A percentile compares a stretch with the other conserved stretches of the same genome.
Evolutionary conservation across 2,113 vertebrate species (phyloP).

Genomic region (Nymphicus hollandicus): DNA sequence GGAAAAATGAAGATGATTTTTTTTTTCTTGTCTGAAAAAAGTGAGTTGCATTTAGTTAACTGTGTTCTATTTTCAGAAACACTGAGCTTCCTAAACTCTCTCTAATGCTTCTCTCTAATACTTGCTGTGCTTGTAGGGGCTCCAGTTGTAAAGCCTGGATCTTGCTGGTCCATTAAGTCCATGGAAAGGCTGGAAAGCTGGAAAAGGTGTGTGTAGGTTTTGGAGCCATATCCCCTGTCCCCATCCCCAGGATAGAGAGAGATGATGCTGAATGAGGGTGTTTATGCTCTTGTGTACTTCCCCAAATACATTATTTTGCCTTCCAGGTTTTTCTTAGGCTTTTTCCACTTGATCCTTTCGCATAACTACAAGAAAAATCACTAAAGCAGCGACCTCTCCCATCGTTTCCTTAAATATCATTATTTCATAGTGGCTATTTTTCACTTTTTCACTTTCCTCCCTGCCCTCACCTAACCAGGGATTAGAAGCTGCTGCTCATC

Average conservation of each 20-base stretch:
- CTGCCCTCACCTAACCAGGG: not conserved
- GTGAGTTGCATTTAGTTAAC: not conserved
- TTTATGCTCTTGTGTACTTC: rapidly evolving
- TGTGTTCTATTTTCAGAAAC: not conserved
- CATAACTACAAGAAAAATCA: not conserved
- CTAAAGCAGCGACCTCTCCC: not conserved
- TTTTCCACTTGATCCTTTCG: not conserved
- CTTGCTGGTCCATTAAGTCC: not conserved
- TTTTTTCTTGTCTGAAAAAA: not conserved
- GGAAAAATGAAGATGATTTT: not conserved
- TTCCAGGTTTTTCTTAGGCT: not conserved
- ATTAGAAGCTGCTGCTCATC: not conserved
- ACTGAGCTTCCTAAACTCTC: not conserved
- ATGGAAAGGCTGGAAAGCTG: not conserved
- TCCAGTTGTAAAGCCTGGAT: not conserved
- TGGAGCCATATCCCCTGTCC: not conserved
- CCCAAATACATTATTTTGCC: not conserved
- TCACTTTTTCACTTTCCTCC: not conserved
- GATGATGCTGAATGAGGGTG: not conserved
- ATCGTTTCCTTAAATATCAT: not conserved
- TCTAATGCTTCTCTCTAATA: not conserved
- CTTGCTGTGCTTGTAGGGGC: not conserved
- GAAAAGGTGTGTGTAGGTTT: not conserved
- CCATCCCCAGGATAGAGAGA: not conserved
- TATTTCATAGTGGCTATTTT: not conserved